A percentile compares a stretch with the other conserved stretches of the same genome.
Evolutionary conservation across 92 coral and sea anemone species (phyloP).

Genomic region (Plumapathes pennacea): DNA sequence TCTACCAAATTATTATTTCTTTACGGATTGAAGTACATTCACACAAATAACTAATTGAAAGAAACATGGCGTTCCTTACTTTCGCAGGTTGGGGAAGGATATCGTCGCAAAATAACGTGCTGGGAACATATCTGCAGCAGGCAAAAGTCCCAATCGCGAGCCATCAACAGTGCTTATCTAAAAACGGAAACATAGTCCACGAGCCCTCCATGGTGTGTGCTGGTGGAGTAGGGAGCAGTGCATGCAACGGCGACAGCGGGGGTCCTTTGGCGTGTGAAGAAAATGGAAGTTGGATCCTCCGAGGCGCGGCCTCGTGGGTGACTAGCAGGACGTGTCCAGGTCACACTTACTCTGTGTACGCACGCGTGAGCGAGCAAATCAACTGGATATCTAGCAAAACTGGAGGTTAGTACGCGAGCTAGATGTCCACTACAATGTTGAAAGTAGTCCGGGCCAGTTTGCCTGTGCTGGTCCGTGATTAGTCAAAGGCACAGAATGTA

Average conservation of each 20-base stretch:
- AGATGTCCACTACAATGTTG: too few species aligned
- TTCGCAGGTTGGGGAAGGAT: constrained; percentile 81
- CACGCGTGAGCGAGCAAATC: constrained; percentile 70
- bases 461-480: too few species aligned
- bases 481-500: too few species aligned
- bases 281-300: constrained; percentile 60
- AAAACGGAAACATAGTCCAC: constrained; percentile 54
- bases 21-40: too few species aligned
- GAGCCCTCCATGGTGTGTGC: constrained; percentile 78
- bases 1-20: too few species aligned
- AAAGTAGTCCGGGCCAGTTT: too few species aligned
- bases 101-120: constrained; percentile 66
- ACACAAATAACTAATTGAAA: too few species aligned
- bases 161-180: constrained; percentile 62
- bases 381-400: constrained; percentile 59
- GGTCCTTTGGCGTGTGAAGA: constrained; percentile 88
- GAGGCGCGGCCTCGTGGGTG: constrained; percentile 88
- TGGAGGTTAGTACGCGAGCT: constrained; percentile 36
- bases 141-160: constrained; percentile 73
- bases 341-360: constrained; percentile 65
- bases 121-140: constrained; percentile 59
- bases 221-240: constrained; percentile 74
- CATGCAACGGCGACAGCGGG: constrained; percentile 88
- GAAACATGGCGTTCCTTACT: too few species aligned
- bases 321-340: constrained; percentile 62